Base-by-base conservation (phyloP, 2,888 invertebrate species). In the Euproctis similis region DNA sequence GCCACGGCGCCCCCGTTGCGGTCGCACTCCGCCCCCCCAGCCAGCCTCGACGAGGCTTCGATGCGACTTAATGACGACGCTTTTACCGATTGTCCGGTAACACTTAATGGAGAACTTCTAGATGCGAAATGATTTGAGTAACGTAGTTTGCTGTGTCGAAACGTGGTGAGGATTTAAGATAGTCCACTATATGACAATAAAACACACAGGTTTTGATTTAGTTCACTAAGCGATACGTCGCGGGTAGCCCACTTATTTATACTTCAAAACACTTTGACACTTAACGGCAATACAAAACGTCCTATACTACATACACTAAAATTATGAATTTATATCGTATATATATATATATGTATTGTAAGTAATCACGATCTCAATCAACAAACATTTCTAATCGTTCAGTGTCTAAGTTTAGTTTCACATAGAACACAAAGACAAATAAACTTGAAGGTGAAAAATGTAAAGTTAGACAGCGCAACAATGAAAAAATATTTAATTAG, bases 111-210 rank as follows among this genome's bases (percentile, higher is more conserved):
- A 33, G 78, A 77, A 45, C 69, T 67, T 41, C 65, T 64, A 21
- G 71, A 51, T 35, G 77, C 65, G 34, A 68, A 72, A 56, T 74
- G 78, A 40, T 76, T 81, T 38, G 81, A 77, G 36, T 81, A 81
- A 63, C 80, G 78, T 53, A 81, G 59, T 53, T 80, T 82, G 64
- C 78, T 72, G 74, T 80, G 82, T 54, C 82, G 80, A 66, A 82
- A 82, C 82, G 82, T 82, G 77, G 68, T 80, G 80, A 57, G 46
- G 71, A 42, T 51, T 70, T 68, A 57, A 53, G 39, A 39, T 42
- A 40, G 26, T 51, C 26, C 23, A 34, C 26, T 30, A 46, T n/a
- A 24, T 39, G 45, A 46, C n/a, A 50, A 36, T 34, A 31, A 24
- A 27, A 34, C 18, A 27, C 24, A 32, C 34, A 34, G 31, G 28